Evolutionary conservation across 2,113 vertebrate genomes (phyloP).

Genomic region (Hemiprocne comata): DNA sequence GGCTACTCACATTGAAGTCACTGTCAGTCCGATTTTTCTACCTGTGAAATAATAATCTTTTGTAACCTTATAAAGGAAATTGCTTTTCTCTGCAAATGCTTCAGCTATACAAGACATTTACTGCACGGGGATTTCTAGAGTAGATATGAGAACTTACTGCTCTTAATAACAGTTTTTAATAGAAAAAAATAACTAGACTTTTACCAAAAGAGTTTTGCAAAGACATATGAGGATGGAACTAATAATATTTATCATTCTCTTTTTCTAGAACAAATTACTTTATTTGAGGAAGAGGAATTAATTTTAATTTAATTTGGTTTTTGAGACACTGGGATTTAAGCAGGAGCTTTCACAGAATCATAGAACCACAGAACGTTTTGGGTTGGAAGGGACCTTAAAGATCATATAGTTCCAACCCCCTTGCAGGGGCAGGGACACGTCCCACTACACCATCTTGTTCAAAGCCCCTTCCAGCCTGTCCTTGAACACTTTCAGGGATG

Average conservation of each 20-base stretch:
- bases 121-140: not conserved
- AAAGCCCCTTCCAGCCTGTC: no score
- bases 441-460: no score
- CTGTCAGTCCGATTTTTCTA: not conserved
- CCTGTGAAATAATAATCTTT: not conserved
- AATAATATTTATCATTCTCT: not conserved
- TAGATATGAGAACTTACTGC: not conserved
- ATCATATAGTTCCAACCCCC: no score
- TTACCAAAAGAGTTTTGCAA: not conserved
- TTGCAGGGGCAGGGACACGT: no score
- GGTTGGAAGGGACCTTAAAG: no score
- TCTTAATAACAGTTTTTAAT: not conserved
- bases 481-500: no score
- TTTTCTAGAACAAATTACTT: not conserved
- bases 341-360: not conserved
- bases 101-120: not conserved
- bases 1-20: not conserved
- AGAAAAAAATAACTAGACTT: not conserved
- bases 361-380: no score
- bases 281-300: not conserved
- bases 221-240: not conserved
- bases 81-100: not conserved
- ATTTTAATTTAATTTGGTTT: not conserved
- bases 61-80: not conserved
- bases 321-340: not conserved